phyloP scores from a whole-genome alignment of 2,888 invertebrate genomes.

The Pegoplata infirma region DNA sequence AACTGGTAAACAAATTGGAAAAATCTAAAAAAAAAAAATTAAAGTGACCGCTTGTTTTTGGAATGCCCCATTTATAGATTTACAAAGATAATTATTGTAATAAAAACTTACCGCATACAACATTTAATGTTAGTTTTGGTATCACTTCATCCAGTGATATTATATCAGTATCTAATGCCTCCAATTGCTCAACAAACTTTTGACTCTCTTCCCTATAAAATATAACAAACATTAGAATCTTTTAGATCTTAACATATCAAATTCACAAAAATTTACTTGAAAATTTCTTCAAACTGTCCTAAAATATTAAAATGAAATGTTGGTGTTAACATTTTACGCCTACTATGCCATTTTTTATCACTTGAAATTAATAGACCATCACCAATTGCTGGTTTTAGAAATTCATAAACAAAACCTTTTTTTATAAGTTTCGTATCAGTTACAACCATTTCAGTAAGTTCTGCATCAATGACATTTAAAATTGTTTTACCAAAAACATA shows the following conservation, averaged over 20 bases:
- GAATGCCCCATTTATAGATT: no score
- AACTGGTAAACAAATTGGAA: no score
- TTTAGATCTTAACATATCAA: not conserved
- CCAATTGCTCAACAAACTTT: conserved; percentile 66
- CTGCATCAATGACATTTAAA: conserved; percentile 70
- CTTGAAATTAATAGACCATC: conserved; percentile 70
- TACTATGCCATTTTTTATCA: conserved; percentile 72
- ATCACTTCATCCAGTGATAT: conserved; percentile 67
- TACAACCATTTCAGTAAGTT: conserved; percentile 68
- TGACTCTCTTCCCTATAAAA: conserved; percentile 68
- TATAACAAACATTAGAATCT: not conserved
- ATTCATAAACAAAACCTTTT: conserved; percentile 69
- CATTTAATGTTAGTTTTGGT: conserved; percentile 71
- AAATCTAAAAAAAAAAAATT: no score
- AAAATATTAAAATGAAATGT: conserved; percentile 74
- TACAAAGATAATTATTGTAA: no score
- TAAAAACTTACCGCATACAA: conserved; percentile 65
- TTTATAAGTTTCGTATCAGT: conserved; percentile 69
- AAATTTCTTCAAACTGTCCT: conserved; percentile 70
- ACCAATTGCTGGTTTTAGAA: conserved; percentile 69
- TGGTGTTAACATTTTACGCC: conserved; percentile 72
- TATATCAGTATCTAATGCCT: conserved; percentile 26
- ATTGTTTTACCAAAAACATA: conserved; percentile 64
- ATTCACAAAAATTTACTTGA: conserved; percentile 66
- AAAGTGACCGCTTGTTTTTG: no score